Base-by-base conservation (phyloP, 2,113 vertebrate species). In the Terrapene triunguis region DNA sequence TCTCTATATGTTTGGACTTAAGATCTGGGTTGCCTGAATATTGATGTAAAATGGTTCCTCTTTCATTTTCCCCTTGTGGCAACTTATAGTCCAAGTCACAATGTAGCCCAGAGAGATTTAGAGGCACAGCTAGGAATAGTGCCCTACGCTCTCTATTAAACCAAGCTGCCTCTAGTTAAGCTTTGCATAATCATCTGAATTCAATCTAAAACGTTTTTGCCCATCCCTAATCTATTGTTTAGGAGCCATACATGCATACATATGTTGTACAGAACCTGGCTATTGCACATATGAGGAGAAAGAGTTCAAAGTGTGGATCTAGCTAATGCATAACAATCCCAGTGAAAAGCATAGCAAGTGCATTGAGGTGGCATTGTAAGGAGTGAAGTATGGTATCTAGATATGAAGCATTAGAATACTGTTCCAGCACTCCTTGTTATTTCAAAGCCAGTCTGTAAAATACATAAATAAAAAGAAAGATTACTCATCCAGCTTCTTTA, bases 71-170 rank as follows among this genome's bases (percentile, higher is more conserved):
- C 62, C 6, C 32, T 19, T n/a, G 16, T 69, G 32, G 14, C 62
- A 27, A 13, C 10, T 17, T 13, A 81, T 74, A 87, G n/a, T 85
- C 35, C 48, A 62, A 42, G 48, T 89, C 2, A 44, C 42, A 2
- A 8, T 1, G 1, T 22, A 88, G 55, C 94, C 78, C 78, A 78
- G 25, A 74, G 78, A 88, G 91, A 25, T 44, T 42, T 25, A 76
- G 38, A 24, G 42, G 21, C 38, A 42, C 38, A 78, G 5, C 85
- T 81, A 55, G 78, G 19, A 93, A 86, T 85, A 38, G 72, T 76
- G 17, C n/a, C 17, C 89, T 89, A 35, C 55, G 35, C 69, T 94
- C 84, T 10, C 57, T 96, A 94, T 83, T n/a, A 89, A 87, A 69
- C 62, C 85, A 50, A 72, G 3, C 1, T 44, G 51, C 87, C 57